Evolutionary conservation across 2,888 invertebrate species (phyloP).

Genomic region (Horisme vitalbata): DNA sequence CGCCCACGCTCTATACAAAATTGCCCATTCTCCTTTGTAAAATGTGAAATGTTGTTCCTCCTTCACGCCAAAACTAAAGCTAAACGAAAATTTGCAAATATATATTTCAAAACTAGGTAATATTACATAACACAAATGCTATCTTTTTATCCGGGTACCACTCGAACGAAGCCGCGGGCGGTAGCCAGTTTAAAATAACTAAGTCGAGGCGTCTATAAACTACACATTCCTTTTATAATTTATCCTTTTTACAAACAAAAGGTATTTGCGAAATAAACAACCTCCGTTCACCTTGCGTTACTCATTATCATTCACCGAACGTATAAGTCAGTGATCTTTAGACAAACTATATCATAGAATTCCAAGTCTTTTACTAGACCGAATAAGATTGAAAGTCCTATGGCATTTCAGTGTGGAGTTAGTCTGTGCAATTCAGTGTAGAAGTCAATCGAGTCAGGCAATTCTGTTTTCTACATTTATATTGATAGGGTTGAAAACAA

Average conservation of each 20-base stretch:
- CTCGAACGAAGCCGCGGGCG: too few species aligned
- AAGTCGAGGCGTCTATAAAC: background rate
- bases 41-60: too few species aligned
- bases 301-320: conserved; percentile 30
- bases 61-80: too few species aligned
- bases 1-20: too few species aligned
- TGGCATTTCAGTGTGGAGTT: background rate
- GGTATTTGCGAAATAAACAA: conserved; percentile 23
- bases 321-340: conserved; percentile 21
- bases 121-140: too few species aligned
- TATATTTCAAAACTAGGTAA: too few species aligned
- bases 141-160: too few species aligned
- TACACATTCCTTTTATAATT: conserved; percentile 7
- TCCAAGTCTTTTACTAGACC: background rate
- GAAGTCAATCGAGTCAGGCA: background rate
- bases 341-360: conserved; percentile 9
- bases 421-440: background rate
- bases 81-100: too few species aligned
- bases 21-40: too few species aligned
- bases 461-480: background rate
- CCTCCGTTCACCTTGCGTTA: conserved; percentile 24
- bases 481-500: conserved; percentile 9
- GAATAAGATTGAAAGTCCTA: conserved; percentile 5
- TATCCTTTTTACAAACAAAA: conserved; percentile 21
- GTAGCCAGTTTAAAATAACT: too few species aligned